Evolutionary conservation across 2,113 vertebrate species (phyloP).

Genomic region (Noctilio leporinus): DNA sequence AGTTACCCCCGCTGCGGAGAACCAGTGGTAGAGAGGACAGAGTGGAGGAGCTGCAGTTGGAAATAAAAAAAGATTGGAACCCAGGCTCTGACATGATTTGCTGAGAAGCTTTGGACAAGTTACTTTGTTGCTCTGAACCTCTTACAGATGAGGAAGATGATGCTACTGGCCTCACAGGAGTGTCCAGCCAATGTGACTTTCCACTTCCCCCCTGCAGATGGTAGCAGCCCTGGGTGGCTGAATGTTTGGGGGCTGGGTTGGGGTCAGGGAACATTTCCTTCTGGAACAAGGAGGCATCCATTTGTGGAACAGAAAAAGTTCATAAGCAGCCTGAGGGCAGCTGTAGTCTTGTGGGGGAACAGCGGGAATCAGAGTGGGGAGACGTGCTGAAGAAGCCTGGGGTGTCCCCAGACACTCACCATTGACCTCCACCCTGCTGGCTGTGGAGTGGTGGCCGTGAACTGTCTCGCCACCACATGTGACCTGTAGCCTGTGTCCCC

Average conservation of each 20-base stretch:
- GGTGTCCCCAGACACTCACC: no score
- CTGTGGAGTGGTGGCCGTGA: not conserved
- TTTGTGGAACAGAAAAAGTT: not conserved
- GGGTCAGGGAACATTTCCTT: not conserved
- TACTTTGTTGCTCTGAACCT: not conserved
- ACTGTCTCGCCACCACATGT: fast-evolving
- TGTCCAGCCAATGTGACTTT: not conserved
- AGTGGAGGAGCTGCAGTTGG: not conserved
- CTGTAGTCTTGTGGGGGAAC: not conserved
- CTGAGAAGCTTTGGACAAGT: not conserved
- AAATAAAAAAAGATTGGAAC: not conserved
- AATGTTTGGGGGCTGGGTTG: no score
- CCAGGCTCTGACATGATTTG: fast-evolving
- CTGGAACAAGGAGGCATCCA: not conserved
- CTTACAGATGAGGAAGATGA: not conserved
- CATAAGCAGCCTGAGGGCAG: not conserved
- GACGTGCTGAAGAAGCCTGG: not conserved
- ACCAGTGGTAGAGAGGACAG: not conserved
- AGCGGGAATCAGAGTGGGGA: not conserved
- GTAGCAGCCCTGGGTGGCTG: not conserved
- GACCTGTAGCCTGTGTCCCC: not conserved
- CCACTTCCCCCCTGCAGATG: not conserved
- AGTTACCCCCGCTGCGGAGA: not conserved
- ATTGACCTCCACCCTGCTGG: not conserved
- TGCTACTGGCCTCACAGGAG: not conserved